phyloP scores from a whole-genome alignment of 2,888 invertebrate species.

The Eristalinus sepulchralis region DNA sequence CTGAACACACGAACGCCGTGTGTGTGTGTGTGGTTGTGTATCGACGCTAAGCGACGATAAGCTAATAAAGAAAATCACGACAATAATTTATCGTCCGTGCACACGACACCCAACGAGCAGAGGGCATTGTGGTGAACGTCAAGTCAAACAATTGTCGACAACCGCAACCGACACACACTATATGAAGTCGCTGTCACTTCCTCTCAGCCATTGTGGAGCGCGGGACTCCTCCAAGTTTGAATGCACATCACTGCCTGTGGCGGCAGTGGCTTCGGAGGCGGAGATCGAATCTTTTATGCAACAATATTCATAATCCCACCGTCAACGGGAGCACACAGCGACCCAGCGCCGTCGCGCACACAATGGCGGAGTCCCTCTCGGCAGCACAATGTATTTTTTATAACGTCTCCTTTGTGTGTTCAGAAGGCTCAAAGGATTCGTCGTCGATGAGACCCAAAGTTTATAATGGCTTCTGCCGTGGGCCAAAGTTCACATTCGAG shows the following conservation, averaged over 20 bases:
- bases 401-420: conserved; percentile 47
- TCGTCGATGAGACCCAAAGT: conserved; percentile 51
- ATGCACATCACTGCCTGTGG: conserved; percentile 41
- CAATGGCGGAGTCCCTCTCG: background rate
- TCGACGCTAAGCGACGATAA: conserved; percentile 12
- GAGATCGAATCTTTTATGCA: conserved; percentile 53
- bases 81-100: background rate
- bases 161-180: background rate
- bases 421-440: conserved; percentile 51
- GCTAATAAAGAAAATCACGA: conserved; percentile 16
- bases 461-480: conserved; percentile 56
- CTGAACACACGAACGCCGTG: background rate
- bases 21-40: background rate
- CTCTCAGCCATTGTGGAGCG: background rate
- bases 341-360: background rate
- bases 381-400: conserved; percentile 47
- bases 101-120: background rate
- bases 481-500: conserved; percentile 49
- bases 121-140: background rate
- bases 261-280: background rate
- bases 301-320: conserved; percentile 29
- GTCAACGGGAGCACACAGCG: conserved; percentile 1
- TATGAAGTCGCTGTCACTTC: background rate
- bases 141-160: background rate
- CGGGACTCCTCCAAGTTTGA: conserved; percentile 12